Conservation (phyloP, 2,888 invertebrate genomes). For the Linyphia triangularis region DNA sequence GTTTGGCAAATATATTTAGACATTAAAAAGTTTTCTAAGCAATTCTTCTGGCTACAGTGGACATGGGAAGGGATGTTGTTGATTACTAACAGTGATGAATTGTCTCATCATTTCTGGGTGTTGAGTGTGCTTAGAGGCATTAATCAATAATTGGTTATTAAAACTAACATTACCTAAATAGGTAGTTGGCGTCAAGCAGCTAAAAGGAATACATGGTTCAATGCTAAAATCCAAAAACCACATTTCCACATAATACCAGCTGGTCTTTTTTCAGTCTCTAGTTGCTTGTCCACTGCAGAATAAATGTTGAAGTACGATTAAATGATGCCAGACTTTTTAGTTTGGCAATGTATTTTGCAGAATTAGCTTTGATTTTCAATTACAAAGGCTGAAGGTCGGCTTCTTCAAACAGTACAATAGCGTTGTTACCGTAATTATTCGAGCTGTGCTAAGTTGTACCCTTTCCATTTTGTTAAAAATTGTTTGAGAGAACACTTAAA, state of each 20-base stretch:
- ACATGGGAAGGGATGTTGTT: background rate
- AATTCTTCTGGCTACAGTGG: too few relatives aligned
- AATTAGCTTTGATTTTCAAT: background rate
- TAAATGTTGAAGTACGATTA: background rate
- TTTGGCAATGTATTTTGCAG: background rate
- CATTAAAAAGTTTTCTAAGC: too few relatives aligned
- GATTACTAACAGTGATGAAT: background rate
- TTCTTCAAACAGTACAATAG: background rate
- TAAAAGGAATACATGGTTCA: conserved; percentile 1
- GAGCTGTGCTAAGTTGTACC: background rate
- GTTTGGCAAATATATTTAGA: too few relatives aligned
- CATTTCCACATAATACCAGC: background rate
- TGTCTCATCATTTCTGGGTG: conserved; percentile 13
- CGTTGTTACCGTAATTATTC: background rate
- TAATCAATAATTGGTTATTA: background rate
- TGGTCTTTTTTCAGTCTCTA: background rate
- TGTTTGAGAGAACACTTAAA: background rate
- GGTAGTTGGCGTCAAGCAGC: background rate
- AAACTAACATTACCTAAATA: background rate
- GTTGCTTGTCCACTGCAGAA: conserved; percentile 18
- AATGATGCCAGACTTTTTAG: background rate
- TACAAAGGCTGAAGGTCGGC: background rate
- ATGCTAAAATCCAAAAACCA: background rate
- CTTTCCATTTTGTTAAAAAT: background rate
- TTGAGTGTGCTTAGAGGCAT: background rate